Percentiles rank a stretch among this genome's conserved stretches.
phyloP scores from a whole-genome alignment of 2,888 invertebrate genomes.

The Cerceris ruficornis region DNA sequence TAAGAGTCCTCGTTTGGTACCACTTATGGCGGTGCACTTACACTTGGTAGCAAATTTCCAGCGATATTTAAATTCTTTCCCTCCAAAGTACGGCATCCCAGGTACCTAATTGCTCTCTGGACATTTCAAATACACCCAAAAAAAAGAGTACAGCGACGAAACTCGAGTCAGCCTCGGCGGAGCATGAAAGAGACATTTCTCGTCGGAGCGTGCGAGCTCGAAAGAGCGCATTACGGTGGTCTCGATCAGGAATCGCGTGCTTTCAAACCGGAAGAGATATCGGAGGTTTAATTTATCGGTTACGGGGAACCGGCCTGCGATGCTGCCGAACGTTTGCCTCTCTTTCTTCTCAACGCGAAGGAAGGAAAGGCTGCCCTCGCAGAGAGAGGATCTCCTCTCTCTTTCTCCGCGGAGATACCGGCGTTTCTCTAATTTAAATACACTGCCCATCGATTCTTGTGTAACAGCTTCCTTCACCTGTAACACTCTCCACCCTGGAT shows the following conservation, averaged over 20 bases:
- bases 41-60: too few relatives aligned
- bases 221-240: constrained; percentile 2
- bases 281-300: constrained; percentile 66
- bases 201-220: not conserved
- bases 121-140: not conserved
- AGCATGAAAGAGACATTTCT: not conserved
- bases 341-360: not conserved
- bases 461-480: constrained; percentile 10
- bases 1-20: too few relatives aligned
- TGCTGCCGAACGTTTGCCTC: constrained; percentile 14
- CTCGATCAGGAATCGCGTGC: constrained; percentile 50
- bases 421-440: constrained; percentile 52
- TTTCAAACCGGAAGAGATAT: constrained; percentile 72
- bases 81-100: too few relatives aligned
- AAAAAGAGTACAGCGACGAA: not conserved
- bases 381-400: not conserved
- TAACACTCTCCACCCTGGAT: constrained; percentile 1
- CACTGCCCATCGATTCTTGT: constrained; percentile 6
- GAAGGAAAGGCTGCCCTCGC: too few relatives aligned
- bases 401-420: constrained; percentile 1
- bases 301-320: constrained; percentile 48
- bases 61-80: too few relatives aligned
- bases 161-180: not conserved
- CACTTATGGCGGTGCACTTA: too few relatives aligned
- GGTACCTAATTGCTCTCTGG: too few relatives aligned